phyloP scores from a whole-genome alignment of 2,888 invertebrate species.

The Lasioglossum vierecki region DNA sequence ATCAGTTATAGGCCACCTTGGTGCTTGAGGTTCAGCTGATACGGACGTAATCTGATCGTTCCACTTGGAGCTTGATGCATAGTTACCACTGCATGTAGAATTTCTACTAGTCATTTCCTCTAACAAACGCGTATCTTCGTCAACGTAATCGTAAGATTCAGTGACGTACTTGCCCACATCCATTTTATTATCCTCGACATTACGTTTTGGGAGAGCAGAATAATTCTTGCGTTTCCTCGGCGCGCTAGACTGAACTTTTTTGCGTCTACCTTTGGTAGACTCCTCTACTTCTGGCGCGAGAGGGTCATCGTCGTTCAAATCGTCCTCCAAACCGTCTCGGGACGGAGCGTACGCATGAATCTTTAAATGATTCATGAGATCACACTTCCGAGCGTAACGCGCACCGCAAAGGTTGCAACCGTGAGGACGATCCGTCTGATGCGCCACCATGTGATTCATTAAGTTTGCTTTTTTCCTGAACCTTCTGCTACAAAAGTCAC shows the following conservation, averaged over 20 bases:
- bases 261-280: slow-evolving; percentile 79
- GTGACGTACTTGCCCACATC: slow-evolving; percentile 73
- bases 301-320: slow-evolving; percentile 84
- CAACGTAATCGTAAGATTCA: slow-evolving; percentile 84
- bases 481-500: slow-evolving; percentile 93
- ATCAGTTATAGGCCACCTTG: slow-evolving; percentile 87
- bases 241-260: slow-evolving; percentile 81
- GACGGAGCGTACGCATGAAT: slow-evolving; percentile 92
- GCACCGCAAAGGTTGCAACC: slow-evolving; percentile 93
- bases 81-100: slow-evolving; percentile 78
- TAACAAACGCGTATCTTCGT: slow-evolving; percentile 84
- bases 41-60: slow-evolving; percentile 73
- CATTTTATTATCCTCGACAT: slow-evolving; percentile 67
- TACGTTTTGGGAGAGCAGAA: slow-evolving; percentile 69
- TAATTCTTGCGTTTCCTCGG: slow-evolving; percentile 82
- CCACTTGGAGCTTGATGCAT: slow-evolving; percentile 85
- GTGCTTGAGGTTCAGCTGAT: slow-evolving; percentile 68
- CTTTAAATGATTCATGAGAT: slow-evolving; percentile 93
- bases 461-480: slow-evolving; percentile 93
- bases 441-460: slow-evolving; percentile 94
- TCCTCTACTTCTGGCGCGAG: slow-evolving; percentile 78
- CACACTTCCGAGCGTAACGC: slow-evolving; percentile 91
- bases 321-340: slow-evolving; percentile 85
- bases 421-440: slow-evolving; percentile 93
- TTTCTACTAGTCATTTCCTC: slow-evolving; percentile 83